Evolutionary conservation across 2,888 invertebrate species (phyloP).

Genomic region (Byasa hedistus): DNA sequence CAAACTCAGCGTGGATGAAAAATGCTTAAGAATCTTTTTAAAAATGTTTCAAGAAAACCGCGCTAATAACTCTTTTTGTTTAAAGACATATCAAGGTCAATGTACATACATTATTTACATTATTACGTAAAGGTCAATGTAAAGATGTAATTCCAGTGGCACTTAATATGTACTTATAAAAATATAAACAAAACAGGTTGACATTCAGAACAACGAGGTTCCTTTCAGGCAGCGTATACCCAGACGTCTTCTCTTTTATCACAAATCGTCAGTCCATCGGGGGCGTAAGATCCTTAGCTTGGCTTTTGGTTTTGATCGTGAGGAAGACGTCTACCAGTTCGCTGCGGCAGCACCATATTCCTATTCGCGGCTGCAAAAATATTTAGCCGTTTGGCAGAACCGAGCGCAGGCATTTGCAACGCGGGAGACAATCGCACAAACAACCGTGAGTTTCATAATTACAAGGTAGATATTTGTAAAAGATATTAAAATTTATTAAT

Average conservation of each 20-base stretch:
- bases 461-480: background rate
- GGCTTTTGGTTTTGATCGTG: constrained; percentile 95
- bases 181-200: too few species aligned
- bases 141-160: too few species aligned
- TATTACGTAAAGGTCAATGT: too few species aligned
- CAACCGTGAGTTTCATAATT: constrained; percentile 75
- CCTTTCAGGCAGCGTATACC: constrained; percentile 86
- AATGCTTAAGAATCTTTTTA: too few species aligned
- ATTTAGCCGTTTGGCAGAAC: constrained; percentile 85
- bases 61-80: too few species aligned
- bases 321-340: constrained; percentile 97
- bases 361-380: constrained; percentile 93
- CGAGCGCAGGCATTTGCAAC: constrained; percentile 83
- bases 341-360: constrained; percentile 96
- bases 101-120: too few species aligned
- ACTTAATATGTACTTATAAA: too few species aligned
- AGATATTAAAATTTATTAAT: too few species aligned
- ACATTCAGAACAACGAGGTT: background rate
- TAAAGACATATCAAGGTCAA: too few species aligned
- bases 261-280: constrained; percentile 92
- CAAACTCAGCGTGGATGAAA: too few species aligned
- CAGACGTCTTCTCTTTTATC: constrained; percentile 93
- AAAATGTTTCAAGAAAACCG: too few species aligned
- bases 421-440: constrained; percentile 85
- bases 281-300: constrained; percentile 96